These are phyloP conservation scores for Phrynocephalus versicolor DNA, from an alignment of 2,113 vertebrate species.

Conservation along the genomic window DNA sequence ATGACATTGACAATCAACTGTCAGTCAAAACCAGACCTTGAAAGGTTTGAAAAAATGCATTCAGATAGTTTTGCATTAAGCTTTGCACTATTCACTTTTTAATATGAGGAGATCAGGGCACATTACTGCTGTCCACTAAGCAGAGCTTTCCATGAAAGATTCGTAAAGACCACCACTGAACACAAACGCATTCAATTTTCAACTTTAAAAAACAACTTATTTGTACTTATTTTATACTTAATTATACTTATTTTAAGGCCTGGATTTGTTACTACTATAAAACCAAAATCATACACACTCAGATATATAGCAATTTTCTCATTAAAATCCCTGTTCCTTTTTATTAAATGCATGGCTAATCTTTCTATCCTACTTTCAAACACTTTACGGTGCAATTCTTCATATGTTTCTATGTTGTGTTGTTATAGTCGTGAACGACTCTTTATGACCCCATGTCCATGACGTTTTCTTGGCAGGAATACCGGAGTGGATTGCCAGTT, in stretches of 20 bases:
- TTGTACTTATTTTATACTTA: background rate
- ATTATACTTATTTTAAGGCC: background rate
- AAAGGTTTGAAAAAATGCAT: background rate
- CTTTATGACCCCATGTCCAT: too few relatives aligned
- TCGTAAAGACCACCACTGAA: background rate
- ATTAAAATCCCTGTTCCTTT: background rate
- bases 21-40: background rate
- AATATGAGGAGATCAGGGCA: background rate
- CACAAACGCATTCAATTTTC: background rate
- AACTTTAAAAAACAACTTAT: background rate
- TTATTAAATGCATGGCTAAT: background rate
- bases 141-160: too few relatives aligned
- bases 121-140: background rate
- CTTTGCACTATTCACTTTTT: background rate
- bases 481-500: too few relatives aligned
- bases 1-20: background rate
- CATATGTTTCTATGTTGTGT: too few relatives aligned
- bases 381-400: background rate
- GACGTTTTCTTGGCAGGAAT: too few relatives aligned
- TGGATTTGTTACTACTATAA: background rate
- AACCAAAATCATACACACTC: background rate
- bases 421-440: too few relatives aligned
- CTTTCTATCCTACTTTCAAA: background rate
- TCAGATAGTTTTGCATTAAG: background rate
- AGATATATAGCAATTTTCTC: background rate